These are phyloP conservation scores for Myocastor coypus DNA, from an alignment of 2,113 vertebrate species.

Conservation along the genomic window DNA sequence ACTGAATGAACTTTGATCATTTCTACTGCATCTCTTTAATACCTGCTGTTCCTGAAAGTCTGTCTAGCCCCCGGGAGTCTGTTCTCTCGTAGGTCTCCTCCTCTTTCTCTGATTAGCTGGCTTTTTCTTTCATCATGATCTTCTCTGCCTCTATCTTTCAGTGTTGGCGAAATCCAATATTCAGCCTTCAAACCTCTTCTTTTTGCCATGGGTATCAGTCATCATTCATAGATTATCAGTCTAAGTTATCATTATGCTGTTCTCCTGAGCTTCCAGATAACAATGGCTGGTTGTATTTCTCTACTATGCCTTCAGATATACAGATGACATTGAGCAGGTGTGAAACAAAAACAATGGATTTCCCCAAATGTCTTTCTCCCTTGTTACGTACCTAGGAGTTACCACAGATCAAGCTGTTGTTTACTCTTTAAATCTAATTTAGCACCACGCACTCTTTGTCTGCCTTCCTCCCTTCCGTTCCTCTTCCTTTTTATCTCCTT, in stretches of 20 bases:
- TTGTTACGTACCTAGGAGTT: background rate
- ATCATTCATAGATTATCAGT: background rate
- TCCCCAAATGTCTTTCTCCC: background rate
- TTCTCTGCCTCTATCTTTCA: background rate
- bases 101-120: background rate
- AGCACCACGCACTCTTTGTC: background rate
- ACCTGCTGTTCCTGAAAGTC: background rate
- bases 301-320: background rate
- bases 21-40: background rate
- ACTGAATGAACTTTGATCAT: background rate
- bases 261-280: background rate
- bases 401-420: background rate
- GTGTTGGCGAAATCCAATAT: background rate
- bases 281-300: background rate
- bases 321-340: background rate
- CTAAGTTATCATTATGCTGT: background rate
- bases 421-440: background rate
- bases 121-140: background rate
- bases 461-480: background rate
- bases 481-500: background rate
- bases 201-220: background rate
- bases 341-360: background rate
- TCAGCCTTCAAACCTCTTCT: background rate
- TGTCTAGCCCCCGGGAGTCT: background rate
- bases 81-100: background rate